Percentiles rank a stretch among this genome's conserved stretches.
Evolutionary conservation across 2,888 invertebrate species (phyloP).

Genomic region (Dryococelus australis): DNA sequence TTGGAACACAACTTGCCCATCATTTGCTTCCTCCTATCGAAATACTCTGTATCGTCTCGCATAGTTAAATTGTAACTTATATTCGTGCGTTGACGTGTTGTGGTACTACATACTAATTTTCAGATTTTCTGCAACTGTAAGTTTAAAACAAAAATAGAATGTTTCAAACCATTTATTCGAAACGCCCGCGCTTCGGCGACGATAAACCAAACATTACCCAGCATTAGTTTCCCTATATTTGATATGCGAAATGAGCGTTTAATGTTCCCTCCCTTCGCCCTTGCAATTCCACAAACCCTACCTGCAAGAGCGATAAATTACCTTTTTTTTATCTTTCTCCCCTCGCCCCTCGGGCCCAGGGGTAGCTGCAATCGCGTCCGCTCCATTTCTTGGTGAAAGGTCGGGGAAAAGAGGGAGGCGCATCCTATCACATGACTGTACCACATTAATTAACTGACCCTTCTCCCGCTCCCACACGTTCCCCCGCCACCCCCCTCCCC

Average conservation of each 20-base stretch:
- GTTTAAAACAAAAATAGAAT: too few species aligned
- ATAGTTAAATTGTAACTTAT: too few species aligned
- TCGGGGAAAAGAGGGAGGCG: neutral
- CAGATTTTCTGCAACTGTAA: too few species aligned
- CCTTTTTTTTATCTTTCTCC: neutral
- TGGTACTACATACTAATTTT: too few species aligned
- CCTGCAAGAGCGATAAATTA: neutral
- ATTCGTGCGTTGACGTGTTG: too few species aligned
- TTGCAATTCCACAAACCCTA: neutral
- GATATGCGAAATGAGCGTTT: neutral
- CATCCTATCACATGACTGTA: slow-evolving; percentile 12
- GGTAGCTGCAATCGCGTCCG: neutral
- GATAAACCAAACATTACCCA: neutral
- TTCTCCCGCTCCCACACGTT: neutral
- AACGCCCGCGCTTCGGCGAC: too few species aligned
- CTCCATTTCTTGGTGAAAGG: slow-evolving; percentile 1
- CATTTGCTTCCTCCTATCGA: too few species aligned
- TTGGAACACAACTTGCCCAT: too few species aligned
- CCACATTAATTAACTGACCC: slow-evolving; percentile 11
- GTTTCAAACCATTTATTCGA: too few species aligned
- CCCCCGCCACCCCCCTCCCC: neutral
- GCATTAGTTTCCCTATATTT: slow-evolving; percentile 3
- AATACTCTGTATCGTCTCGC: too few species aligned
- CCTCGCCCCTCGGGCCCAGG: neutral
- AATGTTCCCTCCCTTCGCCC: neutral